A percentile compares a stretch with the other conserved stretches of the same genome.
Conservation (phyloP, 2,113 vertebrate species). For the Neodontobutis hainanensis region DNA sequence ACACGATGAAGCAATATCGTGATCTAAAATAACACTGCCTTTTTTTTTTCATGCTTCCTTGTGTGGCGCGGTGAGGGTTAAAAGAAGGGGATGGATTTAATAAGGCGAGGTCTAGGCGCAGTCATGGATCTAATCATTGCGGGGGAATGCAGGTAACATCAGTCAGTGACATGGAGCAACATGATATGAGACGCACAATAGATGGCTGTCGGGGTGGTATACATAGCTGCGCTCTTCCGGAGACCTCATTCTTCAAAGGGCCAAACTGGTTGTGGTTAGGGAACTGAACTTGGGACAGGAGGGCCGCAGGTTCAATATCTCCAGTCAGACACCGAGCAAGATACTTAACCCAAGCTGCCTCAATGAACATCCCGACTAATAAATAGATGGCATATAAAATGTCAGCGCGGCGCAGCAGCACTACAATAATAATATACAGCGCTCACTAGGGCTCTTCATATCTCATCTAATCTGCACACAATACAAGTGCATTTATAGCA, state of each 20-base stretch:
- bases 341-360: conserved; percentile 80
- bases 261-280: conserved; percentile 81
- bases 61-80: conserved; percentile 42
- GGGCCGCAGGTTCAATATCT: conserved; percentile 79
- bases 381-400: conserved; percentile 80
- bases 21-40: conserved; percentile 61
- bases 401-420: conserved; percentile 63
- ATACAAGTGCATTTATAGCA: conserved; percentile 11
- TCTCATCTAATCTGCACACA: conserved; percentile 31
- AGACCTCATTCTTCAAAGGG: conserved; percentile 78
- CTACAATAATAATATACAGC: conserved; percentile 46
- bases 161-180: conserved; percentile 81
- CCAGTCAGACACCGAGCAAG: conserved; percentile 76
- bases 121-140: conserved; percentile 82
- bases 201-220: conserved; percentile 77
- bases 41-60: conserved; percentile 16
- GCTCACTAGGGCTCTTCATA: conserved; percentile 15
- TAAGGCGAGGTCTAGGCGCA: conserved; percentile 75
- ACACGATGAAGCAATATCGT: conserved; percentile 58
- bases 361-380: conserved; percentile 78
- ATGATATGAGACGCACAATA: conserved; percentile 76
- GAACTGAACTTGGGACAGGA: conserved; percentile 81
- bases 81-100: conserved; percentile 78
- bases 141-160: conserved; percentile 72
- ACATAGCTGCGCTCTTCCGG: conserved; percentile 70